phyloP scores from a whole-genome alignment of 2,888 invertebrate genomes.

The Rhabditoides inermis region DNA sequence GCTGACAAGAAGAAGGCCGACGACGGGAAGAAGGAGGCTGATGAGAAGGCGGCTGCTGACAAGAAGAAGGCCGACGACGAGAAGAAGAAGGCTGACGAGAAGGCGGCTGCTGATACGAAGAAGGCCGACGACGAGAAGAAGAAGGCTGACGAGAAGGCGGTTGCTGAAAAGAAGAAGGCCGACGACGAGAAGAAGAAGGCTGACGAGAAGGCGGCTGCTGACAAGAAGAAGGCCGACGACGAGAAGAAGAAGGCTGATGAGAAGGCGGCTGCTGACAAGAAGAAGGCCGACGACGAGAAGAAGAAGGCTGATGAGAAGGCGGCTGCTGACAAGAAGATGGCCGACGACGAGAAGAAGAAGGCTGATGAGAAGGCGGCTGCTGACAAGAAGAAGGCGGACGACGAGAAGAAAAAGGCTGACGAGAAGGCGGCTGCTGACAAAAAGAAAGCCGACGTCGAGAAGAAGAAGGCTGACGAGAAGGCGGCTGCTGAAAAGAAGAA shows the following conservation, averaged over 20 bases:
- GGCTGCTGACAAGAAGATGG: slow-evolving; percentile 5
- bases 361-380: slow-evolving; percentile 4
- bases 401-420: slow-evolving; percentile 6
- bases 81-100: too few relatives aligned
- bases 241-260: too few relatives aligned
- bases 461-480: too few relatives aligned
- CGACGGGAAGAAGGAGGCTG: slow-evolving; percentile 5
- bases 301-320: slow-evolving; percentile 7
- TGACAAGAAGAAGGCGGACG: slow-evolving; percentile 9
- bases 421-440: slow-evolving; percentile 7
- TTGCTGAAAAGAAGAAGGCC: slow-evolving; percentile 6
- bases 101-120: background rate
- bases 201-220: slow-evolving; percentile 1
- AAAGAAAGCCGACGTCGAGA: slow-evolving; percentile 5
- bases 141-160: background rate
- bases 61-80: slow-evolving; percentile 6
- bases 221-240: too few relatives aligned
- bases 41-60: slow-evolving; percentile 7
- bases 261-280: too few relatives aligned
- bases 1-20: slow-evolving; percentile 9
- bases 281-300: too few relatives aligned
- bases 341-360: slow-evolving; percentile 6
- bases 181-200: slow-evolving; percentile 5
- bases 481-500: slow-evolving; percentile 1
- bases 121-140: slow-evolving; percentile 5